phyloP scores from a whole-genome alignment of 2,888 invertebrate genomes.

The Epistrophella euchroma region DNA sequence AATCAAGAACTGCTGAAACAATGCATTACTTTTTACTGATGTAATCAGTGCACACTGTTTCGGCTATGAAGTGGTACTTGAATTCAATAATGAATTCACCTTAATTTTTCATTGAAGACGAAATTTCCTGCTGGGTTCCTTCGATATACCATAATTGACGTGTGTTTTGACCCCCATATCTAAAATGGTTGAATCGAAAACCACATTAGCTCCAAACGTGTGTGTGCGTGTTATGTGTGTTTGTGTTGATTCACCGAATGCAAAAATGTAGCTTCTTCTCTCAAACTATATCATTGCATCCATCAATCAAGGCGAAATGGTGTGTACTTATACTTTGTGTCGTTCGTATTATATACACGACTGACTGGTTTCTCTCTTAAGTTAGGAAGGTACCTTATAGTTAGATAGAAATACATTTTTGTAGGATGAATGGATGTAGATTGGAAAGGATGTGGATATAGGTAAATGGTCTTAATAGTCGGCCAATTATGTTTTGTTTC shows the following conservation, averaged over 20 bases:
- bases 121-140: too few species aligned
- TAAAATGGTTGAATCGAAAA: too few species aligned
- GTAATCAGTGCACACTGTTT: too few species aligned
- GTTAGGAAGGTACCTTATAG: conserved; percentile 29
- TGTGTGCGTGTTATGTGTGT: not conserved
- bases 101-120: too few species aligned
- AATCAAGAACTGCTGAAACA: too few species aligned
- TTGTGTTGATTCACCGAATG: not conserved
- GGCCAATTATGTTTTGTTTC: conserved; percentile 56
- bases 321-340: conserved; percentile 32
- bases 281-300: conserved; percentile 32
- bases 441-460: conserved; percentile 65
- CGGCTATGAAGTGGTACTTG: too few species aligned
- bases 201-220: not conserved
- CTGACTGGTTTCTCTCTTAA: conserved; percentile 48
- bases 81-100: too few species aligned
- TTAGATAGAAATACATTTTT: conserved; percentile 24
- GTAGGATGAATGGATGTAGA: conserved; percentile 34
- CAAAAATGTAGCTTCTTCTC: not conserved
- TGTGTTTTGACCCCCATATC: too few species aligned
- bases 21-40: too few species aligned
- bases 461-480: conserved; percentile 68
- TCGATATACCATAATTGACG: too few species aligned
- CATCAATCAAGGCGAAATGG: conserved; percentile 69
- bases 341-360: conserved; percentile 23